Base-by-base conservation (phyloP, 2,888 invertebrate species). In the Metallyticus violacea region DNA sequence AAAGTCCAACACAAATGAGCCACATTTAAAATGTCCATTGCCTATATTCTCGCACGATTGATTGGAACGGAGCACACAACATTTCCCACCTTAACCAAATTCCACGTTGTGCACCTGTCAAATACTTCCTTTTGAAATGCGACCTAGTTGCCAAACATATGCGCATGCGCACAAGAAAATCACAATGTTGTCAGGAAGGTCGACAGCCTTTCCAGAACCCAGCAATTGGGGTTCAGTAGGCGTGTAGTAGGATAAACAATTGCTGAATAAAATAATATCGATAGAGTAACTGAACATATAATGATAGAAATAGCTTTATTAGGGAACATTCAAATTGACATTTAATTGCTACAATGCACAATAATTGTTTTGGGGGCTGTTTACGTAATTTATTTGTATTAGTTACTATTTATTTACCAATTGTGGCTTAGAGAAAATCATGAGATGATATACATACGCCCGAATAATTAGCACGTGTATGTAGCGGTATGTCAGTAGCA, bases 101-200 rank as follows among this genome's bases (percentile, higher is more conserved):
- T 88, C 86, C 85, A 86, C 85, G 85, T 85, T 86, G 86, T 85
- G 85, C 88, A 88, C 86, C 88, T 88, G 88, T 88, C 88, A 88
- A 88, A 88, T 86, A 87, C 83, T 86, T 84, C 84, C 86, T 85
- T 88, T 88, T 88, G 84, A 88, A 88, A 88, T 84, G 81, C 87
- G 88, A 88, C 88, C 88, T 86, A 88, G 79, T 87, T 88, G 84
- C 85, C 78, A 85, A 77, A 78, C 83, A 29, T 29, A 80, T 77
- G 87, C 87, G 88, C 88, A 88, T 88, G 88, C 88, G 88, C 88
- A 84, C 9, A 81, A 40, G 15, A 81, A 15, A 27, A 22, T 87
- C 79, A 28, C 84, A 81, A 77, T 81, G 77, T 79, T 82, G 79
- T 79, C 29, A 30, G 77, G 79, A 85, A 86, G 86, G 87, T 87